phyloP scores from a whole-genome alignment of 1,140 invertebrate genomes.

The Cataglyphis hispanica region DNA sequence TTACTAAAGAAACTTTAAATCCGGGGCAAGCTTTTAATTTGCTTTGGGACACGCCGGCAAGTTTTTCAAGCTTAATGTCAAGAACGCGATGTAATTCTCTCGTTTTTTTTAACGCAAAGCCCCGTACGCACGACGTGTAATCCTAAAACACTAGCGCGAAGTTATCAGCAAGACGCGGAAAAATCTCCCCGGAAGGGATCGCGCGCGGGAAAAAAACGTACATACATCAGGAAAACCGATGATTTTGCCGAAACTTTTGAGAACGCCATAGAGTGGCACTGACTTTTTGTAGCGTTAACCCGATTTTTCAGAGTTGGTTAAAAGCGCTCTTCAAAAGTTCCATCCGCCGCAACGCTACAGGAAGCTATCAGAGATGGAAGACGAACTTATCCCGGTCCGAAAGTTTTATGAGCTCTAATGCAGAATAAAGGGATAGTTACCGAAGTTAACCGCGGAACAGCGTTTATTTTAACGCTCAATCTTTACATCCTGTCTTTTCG shows the following conservation, averaged over 20 bases:
- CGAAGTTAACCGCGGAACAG: constrained; percentile 40
- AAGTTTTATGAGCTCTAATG: constrained; percentile 59
- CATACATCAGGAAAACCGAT: constrained; percentile 45
- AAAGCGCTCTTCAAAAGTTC: constrained; percentile 61
- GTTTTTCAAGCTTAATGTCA: constrained; percentile 58
- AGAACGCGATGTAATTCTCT: constrained; percentile 34
- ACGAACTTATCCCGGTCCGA: constrained; percentile 33
- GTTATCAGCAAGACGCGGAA: constrained; percentile 27
- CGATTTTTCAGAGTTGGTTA: constrained; percentile 62
- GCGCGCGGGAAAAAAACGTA: constrained; percentile 1
- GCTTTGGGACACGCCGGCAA: constrained; percentile 25
- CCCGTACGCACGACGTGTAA: constrained; percentile 2
- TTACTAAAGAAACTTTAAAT: constrained; percentile 44
- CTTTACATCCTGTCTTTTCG: constrained; percentile 56
- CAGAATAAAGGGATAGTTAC: constrained; percentile 59
- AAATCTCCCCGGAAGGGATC: constrained; percentile 43
- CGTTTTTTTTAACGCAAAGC: constrained; percentile 16
- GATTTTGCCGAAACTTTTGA: constrained; percentile 49
- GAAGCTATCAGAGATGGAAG: constrained; percentile 54
- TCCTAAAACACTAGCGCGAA: constrained; percentile 17
- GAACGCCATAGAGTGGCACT: constrained; percentile 49
- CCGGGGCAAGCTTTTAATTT: constrained; percentile 47
- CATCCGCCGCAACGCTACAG: constrained; percentile 39
- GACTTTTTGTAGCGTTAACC: constrained; percentile 54
- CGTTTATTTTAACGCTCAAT: constrained; percentile 63